Conservation (phyloP, 2,797 vertebrate species). For the Meriones psammophilus region DNA sequence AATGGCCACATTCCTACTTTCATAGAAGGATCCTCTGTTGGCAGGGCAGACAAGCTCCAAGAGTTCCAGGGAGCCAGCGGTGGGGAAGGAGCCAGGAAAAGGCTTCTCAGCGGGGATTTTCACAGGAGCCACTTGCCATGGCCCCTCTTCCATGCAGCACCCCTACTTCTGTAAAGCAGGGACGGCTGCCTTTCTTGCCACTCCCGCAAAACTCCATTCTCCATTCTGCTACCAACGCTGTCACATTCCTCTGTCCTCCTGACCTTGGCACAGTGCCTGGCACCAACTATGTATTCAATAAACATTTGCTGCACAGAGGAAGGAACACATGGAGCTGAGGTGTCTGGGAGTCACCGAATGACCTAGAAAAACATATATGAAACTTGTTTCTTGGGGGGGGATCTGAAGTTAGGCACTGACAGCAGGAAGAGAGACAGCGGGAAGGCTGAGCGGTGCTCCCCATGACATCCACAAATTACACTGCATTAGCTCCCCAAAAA, state of each 20-base stretch:
- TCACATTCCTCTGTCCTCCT: neutral
- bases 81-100: neutral
- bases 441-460: neutral
- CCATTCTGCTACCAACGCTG: neutral
- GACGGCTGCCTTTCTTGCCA: neutral
- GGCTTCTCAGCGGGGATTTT: neutral
- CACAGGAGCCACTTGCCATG: neutral
- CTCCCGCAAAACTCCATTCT: neutral
- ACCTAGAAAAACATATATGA: neutral
- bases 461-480: neutral
- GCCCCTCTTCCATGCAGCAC: neutral
- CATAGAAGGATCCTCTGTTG: neutral
- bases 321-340: neutral
- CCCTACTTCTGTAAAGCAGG: neutral
- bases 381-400: neutral
- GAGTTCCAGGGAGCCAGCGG: neutral
- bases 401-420: neutral
- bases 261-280: neutral
- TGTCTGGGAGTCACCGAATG: neutral
- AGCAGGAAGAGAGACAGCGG: neutral
- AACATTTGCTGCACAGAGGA: conserved; percentile 19
- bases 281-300: neutral
- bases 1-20: neutral
- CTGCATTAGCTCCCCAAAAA: neutral
- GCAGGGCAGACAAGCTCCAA: neutral